Base-by-base conservation (phyloP, 30 jellyfish, hydroid and myxozoan species). In the Hydractinia symbiolongicarpus region DNA sequence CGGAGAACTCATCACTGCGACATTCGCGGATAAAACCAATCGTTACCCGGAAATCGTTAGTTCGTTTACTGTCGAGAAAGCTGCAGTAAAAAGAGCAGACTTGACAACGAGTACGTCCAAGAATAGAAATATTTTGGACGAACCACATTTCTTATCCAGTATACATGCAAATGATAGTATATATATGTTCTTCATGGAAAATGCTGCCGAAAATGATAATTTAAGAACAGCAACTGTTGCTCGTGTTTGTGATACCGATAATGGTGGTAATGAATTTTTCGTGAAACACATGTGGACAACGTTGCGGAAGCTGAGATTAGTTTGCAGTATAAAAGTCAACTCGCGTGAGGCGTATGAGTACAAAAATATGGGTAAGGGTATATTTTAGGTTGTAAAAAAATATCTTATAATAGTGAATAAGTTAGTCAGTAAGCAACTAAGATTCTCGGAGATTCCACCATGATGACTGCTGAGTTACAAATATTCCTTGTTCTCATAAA, bases 1-100 rank as follows among this genome's bases (percentile, higher is more conserved):
- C 13, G 80, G 80, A 20, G 80, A 71, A 71, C 30, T 71, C 60
- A 71, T 71, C n/a, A 67, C 61, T 19, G 80, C 80, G 54, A 8
- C 54, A 3, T 9, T 19, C 16, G 51, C 9, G 15, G 80, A 71
- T 71, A 9, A 71, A 14, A n/a, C 56, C n/a, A 58, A 50, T 20
- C 50, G 54, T 8, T 8, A 71, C 16, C 51, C 13, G 61, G 80
- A 71, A 50, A 58, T 71, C 67, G 17, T 20, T 4, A 50, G 68
- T 7, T 20, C 61, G 40, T 71, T n/a, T 20, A n/a, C 51, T 6
- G 11, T 50, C 9, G 80, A 49, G 8, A 13, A 71, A 71, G 40
- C 15, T 19, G 0, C 80, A 11, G 80, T 71, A 0, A 19, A 71
- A 55, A 49, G 54, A 13, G 68, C 69, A 50, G 40, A 49, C 9